These are phyloP conservation scores for Spatula versicolor DNA, from an alignment of 2,797 vertebrate species.

Conservation along the genomic window DNA sequence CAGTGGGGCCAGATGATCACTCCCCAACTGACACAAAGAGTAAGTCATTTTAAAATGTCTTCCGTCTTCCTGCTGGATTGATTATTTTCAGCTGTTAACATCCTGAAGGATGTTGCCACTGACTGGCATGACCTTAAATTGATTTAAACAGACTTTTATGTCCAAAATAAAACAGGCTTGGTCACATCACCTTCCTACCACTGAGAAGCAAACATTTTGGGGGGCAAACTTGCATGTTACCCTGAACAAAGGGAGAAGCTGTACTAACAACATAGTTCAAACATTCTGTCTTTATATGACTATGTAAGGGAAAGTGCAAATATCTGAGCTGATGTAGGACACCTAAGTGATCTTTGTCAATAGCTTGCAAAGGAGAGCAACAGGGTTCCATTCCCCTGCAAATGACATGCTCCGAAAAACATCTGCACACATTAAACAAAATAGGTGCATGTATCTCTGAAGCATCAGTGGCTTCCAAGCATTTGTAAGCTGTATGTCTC, in stretches of 20 bases:
- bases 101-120: constrained; percentile 1
- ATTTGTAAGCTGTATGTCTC: neutral
- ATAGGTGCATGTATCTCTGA: neutral
- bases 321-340: neutral
- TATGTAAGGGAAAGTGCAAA: neutral
- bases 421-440: neutral
- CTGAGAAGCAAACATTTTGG: constrained; percentile 1
- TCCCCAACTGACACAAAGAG: neutral
- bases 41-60: constrained; percentile 18
- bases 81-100: constrained; percentile 37
- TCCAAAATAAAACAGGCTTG: constrained; percentile 1
- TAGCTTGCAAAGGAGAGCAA: neutral
- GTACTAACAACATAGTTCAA: neutral
- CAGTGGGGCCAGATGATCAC: constrained; percentile 11
- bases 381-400: neutral
- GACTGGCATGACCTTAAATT: constrained; percentile 34
- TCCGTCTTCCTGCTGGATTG: constrained; percentile 11
- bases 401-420: neutral
- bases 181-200: neutral
- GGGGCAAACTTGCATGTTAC: neutral
- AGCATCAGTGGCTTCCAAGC: neutral
- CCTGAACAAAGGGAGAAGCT: neutral
- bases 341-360: neutral
- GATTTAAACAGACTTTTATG: constrained; percentile 55
- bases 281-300: neutral